Conservation (phyloP, 2,888 invertebrate genomes). For the Hymenopus coronatus region DNA sequence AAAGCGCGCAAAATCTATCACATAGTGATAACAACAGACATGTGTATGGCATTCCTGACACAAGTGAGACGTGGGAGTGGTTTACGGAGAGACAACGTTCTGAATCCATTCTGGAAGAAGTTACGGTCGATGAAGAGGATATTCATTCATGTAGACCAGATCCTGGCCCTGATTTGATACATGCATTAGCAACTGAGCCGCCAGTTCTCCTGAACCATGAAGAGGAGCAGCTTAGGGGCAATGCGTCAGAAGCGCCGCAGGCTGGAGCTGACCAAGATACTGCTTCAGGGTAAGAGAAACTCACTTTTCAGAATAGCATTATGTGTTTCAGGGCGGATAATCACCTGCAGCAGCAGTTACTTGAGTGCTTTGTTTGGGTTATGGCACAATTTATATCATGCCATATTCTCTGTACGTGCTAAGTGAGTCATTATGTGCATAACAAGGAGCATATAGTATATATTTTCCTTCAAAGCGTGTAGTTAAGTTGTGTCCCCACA, state of each 20-base stretch:
- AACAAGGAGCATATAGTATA: too few relatives aligned
- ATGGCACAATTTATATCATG: too few relatives aligned
- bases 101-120: not conserved
- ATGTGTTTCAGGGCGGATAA: too few relatives aligned
- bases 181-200: not conserved
- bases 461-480: too few relatives aligned
- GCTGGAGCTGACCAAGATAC: not conserved
- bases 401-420: too few relatives aligned
- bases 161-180: not conserved
- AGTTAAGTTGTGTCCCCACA: too few relatives aligned
- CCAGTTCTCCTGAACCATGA: not conserved
- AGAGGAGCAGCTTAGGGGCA: not conserved
- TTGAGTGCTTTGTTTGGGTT: too few relatives aligned
- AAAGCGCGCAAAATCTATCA: not conserved
- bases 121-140: not conserved
- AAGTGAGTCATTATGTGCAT: too few relatives aligned
- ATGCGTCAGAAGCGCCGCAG: not conserved
- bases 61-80: not conserved
- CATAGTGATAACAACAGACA: not conserved
- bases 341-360: too few relatives aligned
- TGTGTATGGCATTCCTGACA: not conserved
- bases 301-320: too few relatives aligned
- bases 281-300: not conserved
- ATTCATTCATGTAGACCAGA: not conserved
- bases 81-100: not conserved